Evolutionary conservation across 2,888 invertebrate genomes (phyloP), one percentile per base, ranked within the genome.

Genomic region (Macaria notata): DNA sequence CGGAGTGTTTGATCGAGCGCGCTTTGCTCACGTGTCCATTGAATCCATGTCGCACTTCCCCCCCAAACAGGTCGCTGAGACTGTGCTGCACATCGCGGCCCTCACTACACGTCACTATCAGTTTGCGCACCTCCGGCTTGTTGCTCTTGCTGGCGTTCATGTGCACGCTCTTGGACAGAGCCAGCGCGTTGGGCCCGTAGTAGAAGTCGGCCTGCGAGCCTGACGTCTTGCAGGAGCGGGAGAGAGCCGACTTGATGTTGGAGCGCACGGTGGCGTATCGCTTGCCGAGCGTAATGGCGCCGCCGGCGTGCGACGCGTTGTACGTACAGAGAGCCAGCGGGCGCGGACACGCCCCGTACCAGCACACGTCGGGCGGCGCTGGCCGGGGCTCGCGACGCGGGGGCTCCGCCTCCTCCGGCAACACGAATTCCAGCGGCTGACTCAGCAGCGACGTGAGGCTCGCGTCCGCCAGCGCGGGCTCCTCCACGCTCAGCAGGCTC

Each of bases 321-420:
- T 89, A 93, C 5, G 93, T 92, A 70, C 93, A 92, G 49, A 93
- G 76, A 38, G 92, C 90, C 8, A 94, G 91, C 8, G 94, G 93
- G 61, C 94, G 93, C 60, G 94, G 93, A 59, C 93, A 92, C 30
- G 92, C 75, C 62, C 91, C 78, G 74, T 93, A 93, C 86, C 92
- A 86, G 65, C 86, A 89, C 67, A 79, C 91, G 75, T 83, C 91
- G 61, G 69, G 68, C 63, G 72, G 78, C 64, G 83, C 75, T 42
- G 83, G 81, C 45, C 79, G 69, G 47, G 63, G 68, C 31, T 78
- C 83, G 7, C 68, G 59, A 42, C 66, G 62, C 49, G 68, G 54
- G 39, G 74, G 62, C 43, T 83, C 86, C 46, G 54, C 54, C 31
- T 59, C 59, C 29, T 85, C 86, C 9, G 85, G 84, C 67, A 86